phyloP scores from a whole-genome alignment of 2,888 invertebrate species.

The Melipona bicolor region DNA sequence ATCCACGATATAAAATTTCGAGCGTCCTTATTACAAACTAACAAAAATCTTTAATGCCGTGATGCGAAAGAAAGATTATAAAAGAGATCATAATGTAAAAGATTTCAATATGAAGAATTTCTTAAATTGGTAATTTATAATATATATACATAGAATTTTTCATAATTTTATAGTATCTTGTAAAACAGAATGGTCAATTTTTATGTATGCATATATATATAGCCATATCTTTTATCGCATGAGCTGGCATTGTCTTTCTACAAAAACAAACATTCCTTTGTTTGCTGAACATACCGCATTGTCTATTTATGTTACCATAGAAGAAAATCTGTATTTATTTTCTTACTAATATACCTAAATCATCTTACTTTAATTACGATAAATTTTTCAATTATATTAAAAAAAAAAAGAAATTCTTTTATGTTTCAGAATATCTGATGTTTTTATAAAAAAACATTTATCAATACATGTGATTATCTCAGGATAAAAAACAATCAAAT shows the following conservation, averaged over 20 bases:
- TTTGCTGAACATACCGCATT: constrained; percentile 36
- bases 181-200: constrained; percentile 22
- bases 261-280: constrained; percentile 43
- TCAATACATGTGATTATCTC: neutral
- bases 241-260: constrained; percentile 28
- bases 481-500: neutral
- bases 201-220: neutral
- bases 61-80: neutral
- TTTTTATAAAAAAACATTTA: neutral
- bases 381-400: neutral
- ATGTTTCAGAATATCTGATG: neutral
- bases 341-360: neutral
- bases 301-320: constrained; percentile 3
- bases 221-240: constrained; percentile 33
- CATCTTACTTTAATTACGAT: neutral
- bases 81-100: neutral
- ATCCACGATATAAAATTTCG: neutral
- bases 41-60: neutral
- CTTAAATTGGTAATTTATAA: neutral
- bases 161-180: neutral
- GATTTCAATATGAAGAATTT: neutral
- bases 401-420: neutral
- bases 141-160: neutral
- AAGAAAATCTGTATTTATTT: constrained; percentile 8
- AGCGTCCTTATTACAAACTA: neutral